These are phyloP conservation scores for Pelodiscus sinensis DNA, from an alignment of 2,113 vertebrate species.

Conservation along the genomic window DNA sequence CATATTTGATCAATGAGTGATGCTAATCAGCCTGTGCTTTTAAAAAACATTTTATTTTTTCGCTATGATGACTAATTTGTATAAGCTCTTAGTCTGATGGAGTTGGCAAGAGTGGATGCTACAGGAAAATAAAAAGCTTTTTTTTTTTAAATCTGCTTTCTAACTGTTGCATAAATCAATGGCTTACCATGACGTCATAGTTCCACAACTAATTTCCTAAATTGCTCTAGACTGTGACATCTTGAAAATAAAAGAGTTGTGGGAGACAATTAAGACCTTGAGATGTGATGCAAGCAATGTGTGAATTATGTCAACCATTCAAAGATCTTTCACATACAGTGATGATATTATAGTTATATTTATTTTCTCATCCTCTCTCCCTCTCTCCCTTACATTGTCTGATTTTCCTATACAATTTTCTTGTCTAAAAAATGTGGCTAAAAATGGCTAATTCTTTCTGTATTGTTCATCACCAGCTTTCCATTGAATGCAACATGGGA, in stretches of 20 bases:
- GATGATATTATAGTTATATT: not conserved
- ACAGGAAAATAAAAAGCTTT: not conserved
- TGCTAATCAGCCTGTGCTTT: not conserved
- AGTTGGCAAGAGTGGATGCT: not conserved
- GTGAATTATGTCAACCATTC: not conserved
- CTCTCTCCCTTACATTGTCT: not conserved
- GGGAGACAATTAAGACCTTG: constrained; percentile 21
- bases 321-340: not conserved
- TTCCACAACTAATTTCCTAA: constrained; percentile 19
- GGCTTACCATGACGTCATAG: not conserved
- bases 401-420: not conserved
- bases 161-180: constrained; percentile 8
- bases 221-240: not conserved
- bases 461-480: not conserved
- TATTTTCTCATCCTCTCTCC: not conserved
- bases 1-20: not conserved
- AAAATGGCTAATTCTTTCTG: not conserved
- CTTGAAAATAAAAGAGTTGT: not conserved
- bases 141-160: constrained; percentile 12
- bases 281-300: not conserved
- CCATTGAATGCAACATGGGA: not conserved
- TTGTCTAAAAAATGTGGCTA: not conserved
- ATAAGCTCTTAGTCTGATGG: not conserved
- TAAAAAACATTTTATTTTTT: not conserved
- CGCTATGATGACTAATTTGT: not conserved